A percentile compares a stretch with the other conserved stretches of the same genome.
Conservation (phyloP, 2,797 vertebrate genomes). For the Ptychobarbus kaznakovi region DNA sequence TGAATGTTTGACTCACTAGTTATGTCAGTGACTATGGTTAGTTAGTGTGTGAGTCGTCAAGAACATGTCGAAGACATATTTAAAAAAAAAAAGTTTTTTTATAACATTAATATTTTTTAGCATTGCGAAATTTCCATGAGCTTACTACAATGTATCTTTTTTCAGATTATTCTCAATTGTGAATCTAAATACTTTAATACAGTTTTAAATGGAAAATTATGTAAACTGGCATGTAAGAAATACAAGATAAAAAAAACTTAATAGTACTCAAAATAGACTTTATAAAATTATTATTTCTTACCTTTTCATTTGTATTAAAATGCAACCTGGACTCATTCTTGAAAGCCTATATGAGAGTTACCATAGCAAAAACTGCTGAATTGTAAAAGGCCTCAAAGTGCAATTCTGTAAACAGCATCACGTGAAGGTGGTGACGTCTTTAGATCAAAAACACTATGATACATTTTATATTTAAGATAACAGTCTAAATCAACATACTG, state of each 20-base stretch:
- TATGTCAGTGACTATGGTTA: background rate
- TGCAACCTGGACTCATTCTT: background rate
- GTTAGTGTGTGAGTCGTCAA: background rate
- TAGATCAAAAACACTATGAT: background rate
- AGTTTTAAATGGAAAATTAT: too few relatives aligned
- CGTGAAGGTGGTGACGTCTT: background rate
- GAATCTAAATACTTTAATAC: background rate
- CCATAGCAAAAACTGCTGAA: background rate
- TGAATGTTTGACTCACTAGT: conserved; percentile 1
- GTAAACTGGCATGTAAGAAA: background rate
- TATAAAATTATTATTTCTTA: too few relatives aligned
- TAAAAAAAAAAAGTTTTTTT: background rate
- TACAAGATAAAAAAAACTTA: background rate
- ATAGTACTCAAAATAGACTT: background rate
- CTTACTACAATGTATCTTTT: background rate
- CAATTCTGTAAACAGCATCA: too few relatives aligned
- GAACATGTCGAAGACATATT: background rate
- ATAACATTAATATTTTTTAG: background rate
- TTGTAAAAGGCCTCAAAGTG: background rate
- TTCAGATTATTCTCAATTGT: background rate
- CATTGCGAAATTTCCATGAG: background rate
- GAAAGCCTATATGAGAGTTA: background rate
- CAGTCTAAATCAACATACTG: background rate
- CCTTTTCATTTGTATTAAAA: background rate
- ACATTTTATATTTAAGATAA: background rate